Base-by-base conservation (phyloP, 2,888 invertebrate genomes). In the Xylota sylvarum region DNA sequence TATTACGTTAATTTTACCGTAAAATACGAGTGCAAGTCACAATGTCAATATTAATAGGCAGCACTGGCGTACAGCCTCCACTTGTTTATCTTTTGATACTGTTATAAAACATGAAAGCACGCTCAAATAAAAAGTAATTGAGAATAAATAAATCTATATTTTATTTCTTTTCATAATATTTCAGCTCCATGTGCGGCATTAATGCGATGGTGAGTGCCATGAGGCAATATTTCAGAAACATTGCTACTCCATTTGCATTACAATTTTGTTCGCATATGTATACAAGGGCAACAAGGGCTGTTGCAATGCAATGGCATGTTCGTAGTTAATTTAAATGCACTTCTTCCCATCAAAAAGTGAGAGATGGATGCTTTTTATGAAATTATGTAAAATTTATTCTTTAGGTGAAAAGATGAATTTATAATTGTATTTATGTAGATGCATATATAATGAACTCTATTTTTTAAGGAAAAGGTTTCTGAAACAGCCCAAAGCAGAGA, bases 101-200 rank as follows among this genome's bases (percentile, higher is more conserved):
- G 19, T 32, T 27, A 12, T 23, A 35, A 37, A 32, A 23, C 12
- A 40, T 35, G 37, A 60, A 58, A 35, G 10, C 58, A 23, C 12
- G 43, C 32, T 5, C 43, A 48, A 69, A 72, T 27, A 30, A 65
- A 84, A 62, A 40, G 23, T 56, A 62, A 84, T 79, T 79, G 67
- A 73, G 50, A 60, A 73, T 73, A 73, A 73, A 84, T 73, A 79
- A 84, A 79, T 79, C 73, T 43, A 79, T 80, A 79, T 79, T 69
- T 84, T 37, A 69, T 69, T 56, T 69, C 4, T 55, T 23, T 69
- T 69, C 14, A 14, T 55, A 67, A 27, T 27, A 27, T 56, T 69
- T 55, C 69, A 55, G 27, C 35, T 69, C 4, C 43, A 69, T 50
- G 67, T 69, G 52, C 27, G 23, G 30, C 27, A 69, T 69, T 55